Percentiles rank a stretch among this genome's conserved stretches.
Conservation (phyloP, 2,888 invertebrate species). For the Scaptomyza tumidula region DNA sequence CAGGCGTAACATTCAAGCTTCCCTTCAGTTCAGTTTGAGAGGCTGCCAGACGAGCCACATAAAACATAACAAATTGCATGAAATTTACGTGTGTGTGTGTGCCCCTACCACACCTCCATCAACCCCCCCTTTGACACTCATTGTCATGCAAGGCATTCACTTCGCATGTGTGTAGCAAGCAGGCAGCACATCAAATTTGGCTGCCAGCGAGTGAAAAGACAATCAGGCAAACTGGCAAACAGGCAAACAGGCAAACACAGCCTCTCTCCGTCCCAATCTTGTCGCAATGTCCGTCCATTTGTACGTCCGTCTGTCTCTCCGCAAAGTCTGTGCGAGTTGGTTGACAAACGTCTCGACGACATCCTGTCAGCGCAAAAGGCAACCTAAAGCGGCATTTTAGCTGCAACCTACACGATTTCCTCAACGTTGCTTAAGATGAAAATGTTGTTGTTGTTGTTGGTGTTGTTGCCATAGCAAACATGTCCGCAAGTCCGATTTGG, state of each 20-base stretch:
- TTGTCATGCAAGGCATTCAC: conserved; percentile 75
- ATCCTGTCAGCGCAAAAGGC: conserved; percentile 42
- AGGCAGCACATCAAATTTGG: conserved; percentile 60
- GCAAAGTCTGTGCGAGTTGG: conserved; percentile 2
- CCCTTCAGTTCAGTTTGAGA: conserved; percentile 36
- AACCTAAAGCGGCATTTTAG: conserved; percentile 40
- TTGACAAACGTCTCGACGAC: conserved; percentile 52
- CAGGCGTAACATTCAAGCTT: conserved; percentile 67
- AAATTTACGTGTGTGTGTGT: conserved; percentile 67
- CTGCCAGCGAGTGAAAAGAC: conserved; percentile 49
- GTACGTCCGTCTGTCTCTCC: background rate
- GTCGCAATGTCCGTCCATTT: no score
- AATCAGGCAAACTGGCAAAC: conserved; percentile 51
- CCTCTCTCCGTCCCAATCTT: background rate
- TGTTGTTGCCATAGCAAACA: conserved; percentile 15
- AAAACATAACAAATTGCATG: conserved; percentile 82
- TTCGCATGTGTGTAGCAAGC: conserved; percentile 28
- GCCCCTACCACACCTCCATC: background rate
- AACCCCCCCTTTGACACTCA: conserved; percentile 34
- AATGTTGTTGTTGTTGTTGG: background rate
- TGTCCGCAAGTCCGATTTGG: conserved; percentile 5
- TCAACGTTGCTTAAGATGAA: conserved; percentile 7
- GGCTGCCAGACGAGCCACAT: conserved; percentile 57
- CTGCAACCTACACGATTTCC: conserved; percentile 24
- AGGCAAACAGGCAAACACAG: conserved; percentile 8